These are phyloP conservation scores for Suricata suricatta DNA, from an alignment of 2,113 vertebrate genomes.

Conservation along the genomic window DNA sequence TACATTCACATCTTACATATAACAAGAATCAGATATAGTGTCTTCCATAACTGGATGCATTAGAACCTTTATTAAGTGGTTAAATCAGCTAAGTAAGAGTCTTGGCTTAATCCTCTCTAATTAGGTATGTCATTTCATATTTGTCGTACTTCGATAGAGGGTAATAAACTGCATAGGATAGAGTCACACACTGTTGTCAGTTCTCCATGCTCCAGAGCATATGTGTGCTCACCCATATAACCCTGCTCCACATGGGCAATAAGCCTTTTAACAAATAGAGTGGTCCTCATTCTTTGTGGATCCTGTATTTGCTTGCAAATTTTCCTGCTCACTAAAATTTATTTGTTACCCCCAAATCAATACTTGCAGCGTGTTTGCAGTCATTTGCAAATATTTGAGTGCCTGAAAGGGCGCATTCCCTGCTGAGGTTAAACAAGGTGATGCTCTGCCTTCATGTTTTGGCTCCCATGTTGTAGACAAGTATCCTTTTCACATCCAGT, in stretches of 20 bases:
- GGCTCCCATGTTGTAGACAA: background rate
- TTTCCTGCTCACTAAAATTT: background rate
- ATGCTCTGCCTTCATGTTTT: background rate
- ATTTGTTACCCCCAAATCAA: background rate
- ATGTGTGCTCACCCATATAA: too few species aligned
- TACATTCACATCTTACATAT: background rate
- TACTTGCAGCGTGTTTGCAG: background rate
- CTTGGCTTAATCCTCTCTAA: background rate
- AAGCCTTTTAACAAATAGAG: background rate
- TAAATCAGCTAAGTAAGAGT: conserved; percentile 1
- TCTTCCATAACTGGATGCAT: background rate
- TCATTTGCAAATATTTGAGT: background rate
- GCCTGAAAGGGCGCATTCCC: background rate
- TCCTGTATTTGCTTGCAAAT: background rate
- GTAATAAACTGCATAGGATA: background rate
- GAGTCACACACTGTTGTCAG: accelerated
- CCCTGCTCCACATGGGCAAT: accelerated
- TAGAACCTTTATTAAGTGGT: conserved; percentile 26
- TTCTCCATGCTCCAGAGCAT: background rate
- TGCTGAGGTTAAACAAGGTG: background rate
- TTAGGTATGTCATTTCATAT: background rate
- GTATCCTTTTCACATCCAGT: background rate
- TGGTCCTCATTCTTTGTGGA: background rate
- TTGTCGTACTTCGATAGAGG: background rate
- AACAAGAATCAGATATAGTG: background rate